Evolutionary conservation across 2,888 invertebrate genomes (phyloP).

Genomic region (Capitulum mitella): DNA sequence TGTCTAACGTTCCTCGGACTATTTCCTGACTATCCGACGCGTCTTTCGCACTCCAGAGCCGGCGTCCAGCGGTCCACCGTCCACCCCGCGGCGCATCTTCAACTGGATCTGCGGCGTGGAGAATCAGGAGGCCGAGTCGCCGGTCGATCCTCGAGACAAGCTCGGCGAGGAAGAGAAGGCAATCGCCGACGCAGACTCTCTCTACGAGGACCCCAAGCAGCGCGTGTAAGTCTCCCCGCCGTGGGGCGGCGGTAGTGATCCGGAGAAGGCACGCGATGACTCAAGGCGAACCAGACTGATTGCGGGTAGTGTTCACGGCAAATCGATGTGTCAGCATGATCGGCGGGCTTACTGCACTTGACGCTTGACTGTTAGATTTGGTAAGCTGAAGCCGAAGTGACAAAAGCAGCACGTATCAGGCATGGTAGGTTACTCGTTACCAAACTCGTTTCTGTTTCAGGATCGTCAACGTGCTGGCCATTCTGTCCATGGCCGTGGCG

Average conservation of each 20-base stretch:
- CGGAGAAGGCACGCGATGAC: no score
- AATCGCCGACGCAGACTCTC: background rate
- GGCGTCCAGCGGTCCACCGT: background rate
- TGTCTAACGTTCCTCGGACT: no score
- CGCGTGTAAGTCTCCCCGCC: background rate
- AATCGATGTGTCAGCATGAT: no score
- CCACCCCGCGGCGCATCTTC: background rate
- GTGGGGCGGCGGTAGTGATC: background rate
- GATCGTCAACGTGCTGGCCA: background rate
- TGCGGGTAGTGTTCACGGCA: no score
- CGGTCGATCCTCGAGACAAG: background rate
- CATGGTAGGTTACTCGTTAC: background rate
- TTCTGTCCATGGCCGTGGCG: background rate
- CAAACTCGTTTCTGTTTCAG: background rate
- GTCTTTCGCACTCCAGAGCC: background rate
- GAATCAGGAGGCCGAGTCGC: background rate
- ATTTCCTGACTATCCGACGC: no score
- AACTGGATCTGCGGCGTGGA: constrained; percentile 4
- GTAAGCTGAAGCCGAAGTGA: background rate
- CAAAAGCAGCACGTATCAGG: background rate
- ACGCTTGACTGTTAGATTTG: no score
- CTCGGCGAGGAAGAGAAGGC: background rate
- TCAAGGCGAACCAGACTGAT: no score
- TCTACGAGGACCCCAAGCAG: constrained; percentile 22
- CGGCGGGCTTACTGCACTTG: no score